Evolutionary conservation across 2,113 vertebrate genomes (phyloP), one percentile per base, ranked within the genome.

Genomic region (Carassius auratus): DNA sequence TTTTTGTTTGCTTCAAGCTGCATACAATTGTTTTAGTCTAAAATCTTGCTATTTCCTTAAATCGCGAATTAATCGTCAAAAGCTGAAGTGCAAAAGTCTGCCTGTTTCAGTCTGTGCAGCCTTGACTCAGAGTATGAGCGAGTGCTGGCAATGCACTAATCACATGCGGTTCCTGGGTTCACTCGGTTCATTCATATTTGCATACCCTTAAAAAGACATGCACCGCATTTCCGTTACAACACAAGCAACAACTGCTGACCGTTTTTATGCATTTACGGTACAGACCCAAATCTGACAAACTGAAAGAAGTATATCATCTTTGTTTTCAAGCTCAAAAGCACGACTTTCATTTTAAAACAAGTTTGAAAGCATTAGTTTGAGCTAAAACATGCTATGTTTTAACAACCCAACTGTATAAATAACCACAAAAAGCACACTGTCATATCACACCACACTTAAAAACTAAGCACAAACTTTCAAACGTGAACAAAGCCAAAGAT

Each of bases 121-220:
- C 82, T 85, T 87, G 88, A 89, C 88, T 86, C 81, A 81, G 64
- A 86, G 81, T 64, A 84, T 30, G 59, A 83, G 76, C 21, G 30
- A 50, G 85, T 38, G 48, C 66, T 79, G 68, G 84, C 84, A 85
- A 66, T 15, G 36, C 71, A 42, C 85, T 86, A 75, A 57, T 80
- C 82, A 69, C 83, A 85, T 55, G 86, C 85, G 66, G 71, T 81
- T 78, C 77, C 75, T 57, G 84, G 83, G 88, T 89, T 89, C 88
- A 87, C 79, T 87, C 85, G 79, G 88, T 89, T 89, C 88, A 85
- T 89, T 89, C 88, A 84, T 86, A 89, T 89, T 89, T 82, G 78
- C 87, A 89, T 89, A 89, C 71, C 86, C 88, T 89, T 89, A 89
- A 89, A 89, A 89, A 87, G 88, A 89, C 88, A 89, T 55, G 79